Base-by-base conservation (phyloP, 2,113 vertebrate genomes). In the Glareola pratincola region DNA sequence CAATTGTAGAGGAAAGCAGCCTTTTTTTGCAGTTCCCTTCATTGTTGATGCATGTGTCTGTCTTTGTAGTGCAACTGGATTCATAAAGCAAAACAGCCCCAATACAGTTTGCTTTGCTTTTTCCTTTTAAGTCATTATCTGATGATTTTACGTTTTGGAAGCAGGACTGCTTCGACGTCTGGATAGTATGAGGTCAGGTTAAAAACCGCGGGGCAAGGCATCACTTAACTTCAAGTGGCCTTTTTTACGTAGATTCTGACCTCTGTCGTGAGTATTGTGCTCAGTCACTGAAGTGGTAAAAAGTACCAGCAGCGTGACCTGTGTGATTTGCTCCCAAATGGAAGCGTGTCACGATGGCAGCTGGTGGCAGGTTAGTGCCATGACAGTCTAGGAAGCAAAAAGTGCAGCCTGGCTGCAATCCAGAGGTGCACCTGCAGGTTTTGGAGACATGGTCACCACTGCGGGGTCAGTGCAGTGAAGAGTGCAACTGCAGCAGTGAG, bases 381-480 rank as follows among this genome's bases (percentile, higher is more conserved):
- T 0, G 0, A 24, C 5, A 39, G 30, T 12, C 12, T 12, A 23
- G 39, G 29, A 37, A 51, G 32, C 7, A 36, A 34, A 43, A 72
- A 15, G 18, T 8, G 1, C 9, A 66, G 41, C 32, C 26, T 82
- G 71, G 18, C 71, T 67, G 56, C 24, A 11, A 9, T 8, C 47
- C 57, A 67, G 71, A 34, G 56, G 36, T 62, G 32, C 47, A 22
- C 2, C 23, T 68, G 26, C 24, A 32, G 34, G 19, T 32, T 32
- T 27, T 36, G 21, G 8, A 50, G 32, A 4, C 0, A 0, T 0
- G 16, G 14, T 39, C 10, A 7, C 10, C 3, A 0, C 47, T 32
- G 24, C 37, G 29, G 51, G 83, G 30, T 7, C 62, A 37, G 27
- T 0, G 14, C 12, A 37, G 48, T 16, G 45, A 21, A 6, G 47